Evolutionary conservation across 2,888 invertebrate genomes (phyloP).

Genomic region (Apoda limacodes): DNA sequence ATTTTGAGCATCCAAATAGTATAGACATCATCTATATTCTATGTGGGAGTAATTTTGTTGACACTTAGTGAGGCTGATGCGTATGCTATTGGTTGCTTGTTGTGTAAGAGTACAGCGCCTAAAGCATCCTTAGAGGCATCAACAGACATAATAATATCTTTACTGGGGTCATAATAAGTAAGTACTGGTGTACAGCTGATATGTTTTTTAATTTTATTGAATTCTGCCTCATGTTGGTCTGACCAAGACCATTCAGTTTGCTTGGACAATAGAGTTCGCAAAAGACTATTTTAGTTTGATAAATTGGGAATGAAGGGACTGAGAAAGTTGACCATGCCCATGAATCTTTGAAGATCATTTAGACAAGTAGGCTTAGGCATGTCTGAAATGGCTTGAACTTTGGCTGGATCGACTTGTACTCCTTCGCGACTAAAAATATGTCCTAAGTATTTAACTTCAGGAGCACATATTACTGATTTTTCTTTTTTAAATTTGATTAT

Average conservation of each 20-base stretch:
- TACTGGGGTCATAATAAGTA: constrained; percentile 16
- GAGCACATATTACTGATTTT: constrained; percentile 11
- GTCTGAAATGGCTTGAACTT: constrained; percentile 15
- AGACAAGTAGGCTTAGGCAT: constrained; percentile 15
- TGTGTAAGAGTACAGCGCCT: constrained; percentile 20
- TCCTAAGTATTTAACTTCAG: constrained; percentile 16
- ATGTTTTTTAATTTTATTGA: constrained; percentile 11
- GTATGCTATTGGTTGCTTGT: constrained; percentile 21
- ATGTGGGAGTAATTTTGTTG: constrained; percentile 16
- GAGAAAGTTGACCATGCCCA: constrained; percentile 20
- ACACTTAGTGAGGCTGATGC: constrained; percentile 15
- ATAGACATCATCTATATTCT: constrained; percentile 17
- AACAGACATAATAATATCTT: constrained; percentile 13
- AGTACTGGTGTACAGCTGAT: constrained; percentile 18
- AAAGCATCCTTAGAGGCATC: constrained; percentile 20
- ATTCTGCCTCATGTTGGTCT: constrained; percentile 17
- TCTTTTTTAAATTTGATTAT: constrained; percentile 18
- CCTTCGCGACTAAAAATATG: constrained; percentile 16
- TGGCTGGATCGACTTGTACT: constrained; percentile 9
- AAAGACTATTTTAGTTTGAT: constrained; percentile 9
- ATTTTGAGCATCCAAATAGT: constrained; percentile 15
- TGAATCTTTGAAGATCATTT: constrained; percentile 17
- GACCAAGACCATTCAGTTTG: constrained; percentile 14
- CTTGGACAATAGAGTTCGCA: constrained; percentile 15
- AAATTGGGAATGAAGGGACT: constrained; percentile 15